phyloP scores from a whole-genome alignment of 2,888 invertebrate genomes.

The Achlya flavicornis region DNA sequence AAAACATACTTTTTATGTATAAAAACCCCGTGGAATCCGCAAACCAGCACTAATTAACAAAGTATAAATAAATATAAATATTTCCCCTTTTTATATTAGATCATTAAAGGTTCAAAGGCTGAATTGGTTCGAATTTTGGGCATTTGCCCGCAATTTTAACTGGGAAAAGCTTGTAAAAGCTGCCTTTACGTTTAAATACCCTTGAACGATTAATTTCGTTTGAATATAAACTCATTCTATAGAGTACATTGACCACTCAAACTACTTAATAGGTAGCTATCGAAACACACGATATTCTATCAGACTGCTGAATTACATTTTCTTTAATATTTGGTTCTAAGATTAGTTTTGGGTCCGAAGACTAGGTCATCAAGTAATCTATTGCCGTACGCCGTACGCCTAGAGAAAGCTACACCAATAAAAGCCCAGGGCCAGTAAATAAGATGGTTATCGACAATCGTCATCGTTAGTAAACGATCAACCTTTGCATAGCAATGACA shows the following conservation, averaged over 20 bases:
- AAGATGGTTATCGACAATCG: no score
- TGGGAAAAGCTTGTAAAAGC: conserved; percentile 5
- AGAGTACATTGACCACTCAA: background rate
- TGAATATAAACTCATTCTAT: conserved; percentile 2
- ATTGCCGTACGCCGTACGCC: no score
- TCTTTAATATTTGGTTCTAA: no score
- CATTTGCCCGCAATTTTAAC: background rate
- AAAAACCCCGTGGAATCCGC: no score
- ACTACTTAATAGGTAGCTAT: background rate
- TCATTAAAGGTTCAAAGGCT: conserved; percentile 3
- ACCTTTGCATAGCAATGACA: no score
- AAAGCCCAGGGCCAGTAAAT: no score
- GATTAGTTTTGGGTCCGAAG: no score
- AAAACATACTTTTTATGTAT: no score
- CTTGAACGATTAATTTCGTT: conserved; percentile 10
- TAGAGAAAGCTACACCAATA: no score
- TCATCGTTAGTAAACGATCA: no score
- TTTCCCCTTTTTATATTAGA: background rate
- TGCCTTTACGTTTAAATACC: background rate
- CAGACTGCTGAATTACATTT: background rate
- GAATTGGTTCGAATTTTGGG: background rate
- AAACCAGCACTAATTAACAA: no score
- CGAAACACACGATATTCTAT: background rate
- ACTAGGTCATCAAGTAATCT: no score
- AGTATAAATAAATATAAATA: background rate